Evolutionary conservation across 2,888 invertebrate genomes (phyloP).

Genomic region (Netelia fuscicornis): DNA sequence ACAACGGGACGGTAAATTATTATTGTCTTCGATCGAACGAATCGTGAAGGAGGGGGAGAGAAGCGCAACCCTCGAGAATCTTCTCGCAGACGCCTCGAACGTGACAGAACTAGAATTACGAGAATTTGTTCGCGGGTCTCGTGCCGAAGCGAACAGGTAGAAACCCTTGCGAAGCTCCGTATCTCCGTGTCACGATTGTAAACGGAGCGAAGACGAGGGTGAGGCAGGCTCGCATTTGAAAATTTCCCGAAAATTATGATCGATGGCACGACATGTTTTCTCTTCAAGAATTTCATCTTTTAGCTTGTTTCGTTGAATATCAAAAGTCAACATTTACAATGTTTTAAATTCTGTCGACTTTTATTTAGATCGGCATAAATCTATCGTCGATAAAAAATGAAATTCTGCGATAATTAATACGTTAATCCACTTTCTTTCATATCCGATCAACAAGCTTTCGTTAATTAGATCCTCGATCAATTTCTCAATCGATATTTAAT

Average conservation of each 20-base stretch:
- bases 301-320: slow-evolving; percentile 26
- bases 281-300: background rate
- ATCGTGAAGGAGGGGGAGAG: background rate
- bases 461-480: background rate
- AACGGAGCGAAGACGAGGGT: slow-evolving; percentile 44
- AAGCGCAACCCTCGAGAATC: background rate
- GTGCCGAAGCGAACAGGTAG: background rate
- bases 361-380: background rate
- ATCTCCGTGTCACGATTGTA: background rate
- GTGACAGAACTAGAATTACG: slow-evolving; percentile 62
- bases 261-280: background rate
- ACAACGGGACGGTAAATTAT: background rate
- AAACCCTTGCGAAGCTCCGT: background rate
- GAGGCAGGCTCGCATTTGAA: slow-evolving; percentile 7
- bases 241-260: slow-evolving; percentile 52
- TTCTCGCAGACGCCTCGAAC: background rate
- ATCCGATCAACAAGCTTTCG: background rate
- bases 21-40: background rate
- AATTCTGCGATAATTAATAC: too few relatives aligned
- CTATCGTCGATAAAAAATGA: too few relatives aligned
- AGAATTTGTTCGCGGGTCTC: background rate
- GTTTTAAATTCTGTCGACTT: background rate
- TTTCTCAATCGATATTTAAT: background rate
- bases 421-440: background rate
- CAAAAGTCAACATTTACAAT: background rate